These are phyloP conservation scores for Probosciger aterrimus DNA, from an alignment of 2,113 vertebrate genomes.

Conservation along the genomic window DNA sequence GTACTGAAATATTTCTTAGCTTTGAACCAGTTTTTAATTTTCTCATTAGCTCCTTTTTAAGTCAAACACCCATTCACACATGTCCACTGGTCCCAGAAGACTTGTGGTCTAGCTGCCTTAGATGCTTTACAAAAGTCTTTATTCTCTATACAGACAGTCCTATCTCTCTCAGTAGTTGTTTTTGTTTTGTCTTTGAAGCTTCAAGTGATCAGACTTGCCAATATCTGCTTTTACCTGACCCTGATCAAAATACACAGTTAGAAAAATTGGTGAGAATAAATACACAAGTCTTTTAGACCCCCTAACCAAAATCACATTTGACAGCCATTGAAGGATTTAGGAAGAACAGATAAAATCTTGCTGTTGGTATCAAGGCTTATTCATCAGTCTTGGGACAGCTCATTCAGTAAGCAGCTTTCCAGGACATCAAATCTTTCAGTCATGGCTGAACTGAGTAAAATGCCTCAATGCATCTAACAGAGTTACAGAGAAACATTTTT, in stretches of 20 bases:
- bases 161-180: neutral
- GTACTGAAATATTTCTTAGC: neutral
- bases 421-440: neutral
- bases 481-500: neutral
- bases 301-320: fast-evolving
- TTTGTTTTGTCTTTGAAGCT: neutral
- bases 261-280: neutral
- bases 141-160: neutral
- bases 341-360: neutral
- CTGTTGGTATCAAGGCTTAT: neutral
- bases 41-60: neutral
- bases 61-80: neutral
- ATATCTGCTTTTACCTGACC: neutral
- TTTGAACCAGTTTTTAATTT: neutral
- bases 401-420: neutral
- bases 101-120: neutral
- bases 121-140: neutral
- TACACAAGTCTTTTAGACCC: neutral
- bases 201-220: neutral
- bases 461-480: neutral
- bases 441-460: neutral
- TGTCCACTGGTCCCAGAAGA: neutral
- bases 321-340: neutral
- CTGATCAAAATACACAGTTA: neutral
- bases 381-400: neutral